Evolutionary conservation across 2,113 vertebrate genomes (phyloP).

Genomic region (Heterotis niloticus): DNA sequence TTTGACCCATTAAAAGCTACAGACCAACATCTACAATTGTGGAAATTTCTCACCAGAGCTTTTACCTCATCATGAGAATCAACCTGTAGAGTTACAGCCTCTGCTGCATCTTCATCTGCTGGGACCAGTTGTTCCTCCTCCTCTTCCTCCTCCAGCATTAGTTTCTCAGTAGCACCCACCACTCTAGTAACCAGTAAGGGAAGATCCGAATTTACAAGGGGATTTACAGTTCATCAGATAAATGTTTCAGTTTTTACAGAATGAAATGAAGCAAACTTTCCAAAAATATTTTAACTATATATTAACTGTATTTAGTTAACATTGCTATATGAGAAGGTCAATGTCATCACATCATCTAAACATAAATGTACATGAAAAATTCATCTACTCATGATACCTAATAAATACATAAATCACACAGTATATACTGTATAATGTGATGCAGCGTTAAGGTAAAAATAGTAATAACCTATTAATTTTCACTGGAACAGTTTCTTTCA

Average conservation of each 20-base stretch:
- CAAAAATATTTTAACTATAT: no score
- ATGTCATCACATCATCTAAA: background rate
- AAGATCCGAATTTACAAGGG: background rate
- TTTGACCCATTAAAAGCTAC: background rate
- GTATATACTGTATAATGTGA: background rate
- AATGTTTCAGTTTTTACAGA: background rate
- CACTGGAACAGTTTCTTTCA: constrained; percentile 34
- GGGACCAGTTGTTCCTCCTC: constrained; percentile 9
- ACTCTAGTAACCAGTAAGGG: constrained; percentile 37
- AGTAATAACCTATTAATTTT: constrained; percentile 46
- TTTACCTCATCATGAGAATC: background rate
- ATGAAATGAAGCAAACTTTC: background rate
- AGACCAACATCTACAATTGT: background rate
- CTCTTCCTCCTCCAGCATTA: constrained; percentile 3
- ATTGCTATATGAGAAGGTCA: background rate
- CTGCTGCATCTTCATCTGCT: background rate
- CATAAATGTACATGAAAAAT: background rate
- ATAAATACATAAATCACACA: no score
- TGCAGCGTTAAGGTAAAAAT: background rate
- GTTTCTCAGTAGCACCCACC: constrained; percentile 42
- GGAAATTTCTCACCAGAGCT: constrained; percentile 1
- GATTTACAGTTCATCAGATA: background rate
- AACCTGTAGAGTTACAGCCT: background rate
- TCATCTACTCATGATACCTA: background rate
- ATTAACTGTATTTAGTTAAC: no score